These are phyloP conservation scores for Eustalomyia histrio DNA, from an alignment of 2,888 invertebrate genomes.

Conservation along the genomic window DNA sequence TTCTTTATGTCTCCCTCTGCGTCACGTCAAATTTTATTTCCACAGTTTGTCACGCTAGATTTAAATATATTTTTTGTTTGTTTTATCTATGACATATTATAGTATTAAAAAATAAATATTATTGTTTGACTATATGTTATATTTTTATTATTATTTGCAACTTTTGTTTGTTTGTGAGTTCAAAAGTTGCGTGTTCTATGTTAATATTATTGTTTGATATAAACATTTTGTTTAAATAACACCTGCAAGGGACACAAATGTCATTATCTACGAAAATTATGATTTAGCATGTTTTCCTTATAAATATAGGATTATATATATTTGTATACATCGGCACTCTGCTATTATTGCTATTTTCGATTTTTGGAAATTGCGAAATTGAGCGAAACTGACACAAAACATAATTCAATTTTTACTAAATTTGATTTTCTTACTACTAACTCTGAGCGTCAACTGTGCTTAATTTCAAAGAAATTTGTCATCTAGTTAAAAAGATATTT, in stretches of 20 bases:
- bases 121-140: constrained; percentile 26
- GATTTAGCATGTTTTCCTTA: constrained; percentile 4
- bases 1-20: background rate
- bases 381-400: no score
- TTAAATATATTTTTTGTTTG: background rate
- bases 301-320: background rate
- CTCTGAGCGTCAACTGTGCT: no score
- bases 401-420: no score
- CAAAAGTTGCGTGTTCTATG: constrained; percentile 62
- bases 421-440: no score
- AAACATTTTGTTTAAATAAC: constrained; percentile 33
- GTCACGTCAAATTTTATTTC: background rate
- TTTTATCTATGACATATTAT: background rate
- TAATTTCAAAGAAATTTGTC: no score
- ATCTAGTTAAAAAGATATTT: no score
- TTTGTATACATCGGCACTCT: background rate
- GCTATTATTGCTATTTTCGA: no score
- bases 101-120: constrained; percentile 16
- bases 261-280: background rate
- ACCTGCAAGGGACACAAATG: constrained; percentile 47
- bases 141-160: constrained; percentile 20
- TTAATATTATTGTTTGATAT: constrained; percentile 50
- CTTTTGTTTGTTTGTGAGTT: constrained; percentile 33
- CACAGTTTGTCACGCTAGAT: background rate
- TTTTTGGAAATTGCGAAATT: no score